phyloP scores from a whole-genome alignment of 2,888 invertebrate genomes.

The Xestia xanthographa region DNA sequence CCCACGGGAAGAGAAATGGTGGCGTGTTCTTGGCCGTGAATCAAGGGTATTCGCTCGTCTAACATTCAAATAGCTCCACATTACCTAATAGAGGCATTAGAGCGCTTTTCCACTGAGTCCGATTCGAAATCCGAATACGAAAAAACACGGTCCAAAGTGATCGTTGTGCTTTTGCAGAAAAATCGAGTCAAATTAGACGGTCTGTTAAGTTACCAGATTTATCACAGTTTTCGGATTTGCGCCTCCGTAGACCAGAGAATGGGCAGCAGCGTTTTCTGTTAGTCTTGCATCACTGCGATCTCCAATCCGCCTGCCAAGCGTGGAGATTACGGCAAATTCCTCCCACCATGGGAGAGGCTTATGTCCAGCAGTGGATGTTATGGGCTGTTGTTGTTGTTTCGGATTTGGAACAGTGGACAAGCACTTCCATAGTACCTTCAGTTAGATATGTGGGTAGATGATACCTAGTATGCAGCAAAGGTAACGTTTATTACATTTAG shows the following conservation, averaged over 20 bases:
- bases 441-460: background rate
- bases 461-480: background rate
- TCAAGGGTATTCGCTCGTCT: slow-evolving; percentile 28
- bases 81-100: slow-evolving; percentile 21
- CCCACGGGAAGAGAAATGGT: slow-evolving; percentile 8
- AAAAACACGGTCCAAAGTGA: background rate
- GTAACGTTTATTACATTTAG: background rate
- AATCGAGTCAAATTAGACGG: slow-evolving; percentile 27
- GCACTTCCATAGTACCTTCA: background rate
- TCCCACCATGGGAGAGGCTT: too few species aligned
- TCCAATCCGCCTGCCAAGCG: too few species aligned
- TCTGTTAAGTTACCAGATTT: slow-evolving; percentile 1
- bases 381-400: too few species aligned
- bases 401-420: background rate
- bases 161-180: slow-evolving; percentile 5
- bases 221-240: background rate
- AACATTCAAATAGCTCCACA: slow-evolving; percentile 27
- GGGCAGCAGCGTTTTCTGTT: too few species aligned
- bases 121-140: slow-evolving; percentile 19
- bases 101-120: slow-evolving; percentile 9
- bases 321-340: too few species aligned
- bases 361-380: too few species aligned
- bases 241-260: too few species aligned
- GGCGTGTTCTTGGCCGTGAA: slow-evolving; percentile 14
- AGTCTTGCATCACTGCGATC: too few species aligned